A percentile compares a stretch with the other conserved stretches of the same genome.
These are phyloP conservation scores for Gallinago media DNA, from an alignment of 2,113 vertebrate genomes.

Conservation along the genomic window DNA sequence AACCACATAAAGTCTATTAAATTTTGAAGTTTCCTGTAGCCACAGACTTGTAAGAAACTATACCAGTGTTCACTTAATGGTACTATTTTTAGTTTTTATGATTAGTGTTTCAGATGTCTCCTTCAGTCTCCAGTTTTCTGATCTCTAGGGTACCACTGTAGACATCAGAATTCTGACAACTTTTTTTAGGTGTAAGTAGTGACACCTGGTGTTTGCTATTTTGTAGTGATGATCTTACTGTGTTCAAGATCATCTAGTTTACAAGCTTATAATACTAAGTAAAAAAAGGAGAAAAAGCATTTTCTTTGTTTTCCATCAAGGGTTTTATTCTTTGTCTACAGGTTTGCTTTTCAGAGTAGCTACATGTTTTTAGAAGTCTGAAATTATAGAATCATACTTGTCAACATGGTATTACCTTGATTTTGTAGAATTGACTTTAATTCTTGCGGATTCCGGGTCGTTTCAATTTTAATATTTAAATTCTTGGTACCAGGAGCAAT, in stretches of 20 bases:
- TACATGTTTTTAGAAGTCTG: background rate
- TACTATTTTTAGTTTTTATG: background rate
- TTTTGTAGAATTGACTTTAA: background rate
- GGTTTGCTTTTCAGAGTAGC: background rate
- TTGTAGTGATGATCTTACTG: background rate
- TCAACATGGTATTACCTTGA: background rate
- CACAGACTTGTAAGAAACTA: background rate
- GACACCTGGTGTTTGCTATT: slow-evolving; percentile 44
- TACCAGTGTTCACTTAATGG: background rate
- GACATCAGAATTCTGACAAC: background rate
- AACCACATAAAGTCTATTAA: background rate
- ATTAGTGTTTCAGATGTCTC: background rate
- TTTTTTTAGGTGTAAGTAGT: background rate
- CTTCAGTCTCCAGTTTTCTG: background rate
- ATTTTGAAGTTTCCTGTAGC: background rate
- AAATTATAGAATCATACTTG: background rate
- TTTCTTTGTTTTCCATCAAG: background rate
- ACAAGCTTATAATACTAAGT: background rate
- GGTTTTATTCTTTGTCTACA: background rate
- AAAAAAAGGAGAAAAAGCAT: background rate
- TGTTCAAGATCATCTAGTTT: background rate
- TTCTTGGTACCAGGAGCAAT: background rate
- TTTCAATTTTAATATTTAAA: background rate
- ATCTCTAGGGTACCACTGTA: background rate
- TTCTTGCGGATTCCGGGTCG: background rate